These are phyloP conservation scores for Chelonus insularis DNA, from an alignment of 1,140 invertebrate genomes.

Conservation along the genomic window DNA sequence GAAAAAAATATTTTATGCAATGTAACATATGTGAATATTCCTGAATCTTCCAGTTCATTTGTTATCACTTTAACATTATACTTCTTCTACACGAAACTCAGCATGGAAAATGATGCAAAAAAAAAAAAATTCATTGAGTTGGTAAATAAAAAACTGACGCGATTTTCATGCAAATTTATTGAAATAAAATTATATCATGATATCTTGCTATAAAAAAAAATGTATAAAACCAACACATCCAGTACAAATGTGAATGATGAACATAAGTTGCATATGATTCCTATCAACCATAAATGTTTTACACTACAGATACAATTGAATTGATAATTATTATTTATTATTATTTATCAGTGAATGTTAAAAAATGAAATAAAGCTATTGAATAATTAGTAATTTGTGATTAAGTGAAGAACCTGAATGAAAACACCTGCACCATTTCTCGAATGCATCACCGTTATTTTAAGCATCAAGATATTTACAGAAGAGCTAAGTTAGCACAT, in stretches of 20 bases:
- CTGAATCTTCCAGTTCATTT: neutral
- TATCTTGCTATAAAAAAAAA: constrained; percentile 13
- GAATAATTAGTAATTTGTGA: too few species aligned
- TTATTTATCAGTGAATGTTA: too few species aligned
- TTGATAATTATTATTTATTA: too few species aligned
- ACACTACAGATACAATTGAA: constrained; percentile 18
- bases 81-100: neutral
- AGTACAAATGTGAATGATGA: constrained; percentile 22
- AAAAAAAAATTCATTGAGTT: constrained; percentile 15
- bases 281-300: constrained; percentile 23
- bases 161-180: constrained; percentile 43
- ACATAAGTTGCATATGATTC: constrained; percentile 23
- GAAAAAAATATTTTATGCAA: constrained; percentile 8
- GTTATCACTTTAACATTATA: too few species aligned
- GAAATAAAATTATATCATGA: constrained; percentile 38
- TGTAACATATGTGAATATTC: neutral
- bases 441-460: too few species aligned
- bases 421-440: too few species aligned
- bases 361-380: too few species aligned
- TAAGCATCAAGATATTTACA: too few species aligned
- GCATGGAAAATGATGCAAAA: neutral
- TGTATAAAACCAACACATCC: constrained; percentile 24
- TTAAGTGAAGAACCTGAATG: too few species aligned
- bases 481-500: too few species aligned
- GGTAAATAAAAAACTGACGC: constrained; percentile 36